These are phyloP conservation scores for Oithona nana DNA, from an alignment of 2,888 invertebrate species.

Conservation along the genomic window DNA sequence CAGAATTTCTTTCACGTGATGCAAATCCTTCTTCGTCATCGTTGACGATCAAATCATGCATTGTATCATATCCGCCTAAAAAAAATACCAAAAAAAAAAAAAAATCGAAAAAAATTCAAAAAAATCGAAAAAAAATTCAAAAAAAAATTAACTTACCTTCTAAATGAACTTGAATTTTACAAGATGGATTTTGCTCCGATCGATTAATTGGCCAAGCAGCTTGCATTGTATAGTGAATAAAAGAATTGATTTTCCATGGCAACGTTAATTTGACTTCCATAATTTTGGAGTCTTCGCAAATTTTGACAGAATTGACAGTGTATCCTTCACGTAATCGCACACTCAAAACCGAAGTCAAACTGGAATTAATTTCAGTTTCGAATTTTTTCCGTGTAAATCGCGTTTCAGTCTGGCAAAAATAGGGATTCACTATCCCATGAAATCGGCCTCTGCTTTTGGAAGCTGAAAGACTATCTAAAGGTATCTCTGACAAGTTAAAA, in stretches of 20 bases:
- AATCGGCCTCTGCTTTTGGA: slow-evolving; percentile 31
- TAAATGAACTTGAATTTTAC: background rate
- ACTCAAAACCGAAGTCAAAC: slow-evolving; percentile 43
- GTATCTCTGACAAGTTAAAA: background rate
- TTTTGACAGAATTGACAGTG: slow-evolving; percentile 32
- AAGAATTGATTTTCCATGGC: slow-evolving; percentile 21
- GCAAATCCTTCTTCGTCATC: slow-evolving; percentile 39
- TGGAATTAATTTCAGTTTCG: slow-evolving; percentile 28
- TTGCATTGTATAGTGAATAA: slow-evolving; percentile 20
- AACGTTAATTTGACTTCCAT: slow-evolving; percentile 27
- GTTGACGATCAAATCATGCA: slow-evolving; percentile 48
- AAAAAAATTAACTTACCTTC: background rate
- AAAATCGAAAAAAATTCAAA: background rate
- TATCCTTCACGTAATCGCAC: slow-evolving; percentile 57
- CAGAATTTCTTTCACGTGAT: slow-evolving; percentile 41
- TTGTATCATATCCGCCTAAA: slow-evolving; percentile 46
- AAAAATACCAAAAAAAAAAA: slow-evolving; percentile 15
- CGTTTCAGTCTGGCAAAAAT: background rate
- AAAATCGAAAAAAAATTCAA: background rate
- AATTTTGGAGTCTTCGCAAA: slow-evolving; percentile 23
- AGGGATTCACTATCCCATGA: slow-evolving; percentile 26
- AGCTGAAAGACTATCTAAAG: background rate
- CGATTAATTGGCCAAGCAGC: slow-evolving; percentile 21
- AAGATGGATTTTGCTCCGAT: background rate
- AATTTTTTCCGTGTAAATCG: slow-evolving; percentile 32